These are phyloP conservation scores for Orchesella cincta DNA, from an alignment of 1,140 invertebrate species.

Conservation along the genomic window DNA sequence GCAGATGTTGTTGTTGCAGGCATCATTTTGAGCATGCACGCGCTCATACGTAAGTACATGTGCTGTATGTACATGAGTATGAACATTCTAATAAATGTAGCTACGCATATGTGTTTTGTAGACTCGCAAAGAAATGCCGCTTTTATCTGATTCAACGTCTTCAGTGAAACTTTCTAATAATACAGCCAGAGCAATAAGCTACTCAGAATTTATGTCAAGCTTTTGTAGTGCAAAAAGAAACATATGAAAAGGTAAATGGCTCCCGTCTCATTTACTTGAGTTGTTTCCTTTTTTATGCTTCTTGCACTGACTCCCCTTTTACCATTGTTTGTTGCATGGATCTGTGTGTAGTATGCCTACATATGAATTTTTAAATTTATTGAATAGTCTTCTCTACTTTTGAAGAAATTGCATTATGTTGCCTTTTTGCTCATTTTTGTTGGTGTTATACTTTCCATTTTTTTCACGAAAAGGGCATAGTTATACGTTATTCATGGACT, in stretches of 20 bases:
- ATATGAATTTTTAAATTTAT: background rate
- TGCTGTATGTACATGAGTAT: background rate
- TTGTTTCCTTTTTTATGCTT: background rate
- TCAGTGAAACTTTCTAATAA: background rate
- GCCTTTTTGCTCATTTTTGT: background rate
- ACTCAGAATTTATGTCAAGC: background rate
- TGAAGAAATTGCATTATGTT: background rate
- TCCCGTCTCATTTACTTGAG: background rate
- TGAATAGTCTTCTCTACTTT: background rate
- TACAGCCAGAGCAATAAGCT: background rate
- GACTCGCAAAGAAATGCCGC: background rate
- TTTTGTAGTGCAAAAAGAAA: background rate
- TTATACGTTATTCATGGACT: background rate
- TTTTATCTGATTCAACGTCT: background rate
- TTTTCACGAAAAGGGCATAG: background rate
- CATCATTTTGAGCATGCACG: background rate
- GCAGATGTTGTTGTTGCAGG: background rate
- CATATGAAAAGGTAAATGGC: constrained; percentile 11
- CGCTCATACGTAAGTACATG: too few relatives aligned
- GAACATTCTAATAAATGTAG: background rate
- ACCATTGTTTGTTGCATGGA: background rate
- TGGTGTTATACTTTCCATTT: background rate
- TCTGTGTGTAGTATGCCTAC: background rate
- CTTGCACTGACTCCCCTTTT: background rate
- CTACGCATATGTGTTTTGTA: background rate